Conservation (phyloP, 1,140 invertebrate genomes). For the Drosophila erecta region DNA sequence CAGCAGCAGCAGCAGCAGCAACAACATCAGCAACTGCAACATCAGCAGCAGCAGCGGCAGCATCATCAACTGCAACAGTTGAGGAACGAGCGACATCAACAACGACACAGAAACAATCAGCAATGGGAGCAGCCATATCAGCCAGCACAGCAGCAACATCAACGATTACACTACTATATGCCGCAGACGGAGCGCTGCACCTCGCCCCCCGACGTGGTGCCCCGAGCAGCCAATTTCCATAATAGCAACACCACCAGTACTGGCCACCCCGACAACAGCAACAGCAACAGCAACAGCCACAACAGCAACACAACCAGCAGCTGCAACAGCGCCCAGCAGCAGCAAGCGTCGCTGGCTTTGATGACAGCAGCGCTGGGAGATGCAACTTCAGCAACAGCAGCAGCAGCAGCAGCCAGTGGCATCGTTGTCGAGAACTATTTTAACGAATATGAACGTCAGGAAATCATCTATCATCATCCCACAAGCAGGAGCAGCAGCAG, state of each 20-base stretch:
- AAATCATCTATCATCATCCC: conserved; percentile 83
- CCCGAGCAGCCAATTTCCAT: conserved; percentile 77
- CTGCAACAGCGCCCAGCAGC: conserved; percentile 18
- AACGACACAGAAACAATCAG: conserved; percentile 77
- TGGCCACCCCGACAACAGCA: conserved; percentile 18
- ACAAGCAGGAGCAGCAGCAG: conserved; percentile 36
- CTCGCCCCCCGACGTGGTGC: conserved; percentile 79
- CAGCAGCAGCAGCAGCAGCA: conserved; percentile 39
- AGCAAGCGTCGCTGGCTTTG: conserved; percentile 34
- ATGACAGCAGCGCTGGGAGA: conserved; percentile 26
- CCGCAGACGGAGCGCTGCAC: conserved; percentile 70
- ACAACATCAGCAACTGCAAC: conserved; percentile 9
- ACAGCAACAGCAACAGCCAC: conserved; percentile 19
- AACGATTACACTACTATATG: conserved; percentile 71
- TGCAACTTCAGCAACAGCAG: conserved; percentile 21
- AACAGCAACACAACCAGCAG: conserved; percentile 20
- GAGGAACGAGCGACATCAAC: conserved; percentile 37
- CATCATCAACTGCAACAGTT: conserved; percentile 17
- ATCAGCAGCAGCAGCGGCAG: conserved; percentile 32
- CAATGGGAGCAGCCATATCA: conserved; percentile 73
- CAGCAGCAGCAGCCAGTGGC: conserved; percentile 41
- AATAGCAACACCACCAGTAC: conserved; percentile 49
- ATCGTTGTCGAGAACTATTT: conserved; percentile 84
- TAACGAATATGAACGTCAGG: conserved; percentile 83
- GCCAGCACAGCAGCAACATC: conserved; percentile 57